Percentiles rank a stretch among this genome's conserved stretches.
These are phyloP conservation scores for Leptinotarsa juncta DNA, from an alignment of 2,888 invertebrate genomes.

Conservation along the genomic window DNA sequence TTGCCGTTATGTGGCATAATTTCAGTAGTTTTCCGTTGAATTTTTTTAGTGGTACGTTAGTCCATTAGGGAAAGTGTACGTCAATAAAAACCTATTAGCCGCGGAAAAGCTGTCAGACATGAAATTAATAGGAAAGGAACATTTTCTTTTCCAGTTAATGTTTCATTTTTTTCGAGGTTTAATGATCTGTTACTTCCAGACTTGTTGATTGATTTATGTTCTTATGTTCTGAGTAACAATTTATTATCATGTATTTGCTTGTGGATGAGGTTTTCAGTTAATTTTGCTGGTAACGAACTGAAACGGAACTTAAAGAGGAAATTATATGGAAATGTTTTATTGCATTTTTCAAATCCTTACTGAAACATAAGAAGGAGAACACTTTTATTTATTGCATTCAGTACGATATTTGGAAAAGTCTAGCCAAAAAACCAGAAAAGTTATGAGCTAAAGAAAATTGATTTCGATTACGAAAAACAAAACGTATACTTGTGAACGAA, in stretches of 20 bases:
- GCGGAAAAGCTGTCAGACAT: neutral
- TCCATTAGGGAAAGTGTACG: neutral
- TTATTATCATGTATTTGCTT: neutral
- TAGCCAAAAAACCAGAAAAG: too few species aligned
- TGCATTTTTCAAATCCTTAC: neutral
- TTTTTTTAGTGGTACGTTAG: neutral
- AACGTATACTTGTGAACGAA: too few species aligned
- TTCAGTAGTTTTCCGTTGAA: too few species aligned
- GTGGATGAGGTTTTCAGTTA: neutral
- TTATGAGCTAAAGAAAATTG: too few species aligned
- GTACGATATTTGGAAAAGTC: too few species aligned
- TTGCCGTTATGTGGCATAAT: too few species aligned
- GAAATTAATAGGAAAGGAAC: neutral
- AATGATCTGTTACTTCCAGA: slow-evolving; percentile 2
- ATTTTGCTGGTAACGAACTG: neutral
- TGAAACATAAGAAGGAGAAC: neutral
- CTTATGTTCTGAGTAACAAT: neutral
- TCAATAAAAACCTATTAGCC: slow-evolving; percentile 1
- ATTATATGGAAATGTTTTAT: neutral
- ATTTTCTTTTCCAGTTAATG: neutral
- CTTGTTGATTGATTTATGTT: neutral
- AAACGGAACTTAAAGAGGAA: neutral
- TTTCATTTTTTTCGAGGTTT: neutral
- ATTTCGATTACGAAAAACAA: too few species aligned
- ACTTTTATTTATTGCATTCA: neutral